Evolutionary conservation across 92 coral and sea anemone species (phyloP).

Genomic region (Epizoanthus illoricatus): DNA sequence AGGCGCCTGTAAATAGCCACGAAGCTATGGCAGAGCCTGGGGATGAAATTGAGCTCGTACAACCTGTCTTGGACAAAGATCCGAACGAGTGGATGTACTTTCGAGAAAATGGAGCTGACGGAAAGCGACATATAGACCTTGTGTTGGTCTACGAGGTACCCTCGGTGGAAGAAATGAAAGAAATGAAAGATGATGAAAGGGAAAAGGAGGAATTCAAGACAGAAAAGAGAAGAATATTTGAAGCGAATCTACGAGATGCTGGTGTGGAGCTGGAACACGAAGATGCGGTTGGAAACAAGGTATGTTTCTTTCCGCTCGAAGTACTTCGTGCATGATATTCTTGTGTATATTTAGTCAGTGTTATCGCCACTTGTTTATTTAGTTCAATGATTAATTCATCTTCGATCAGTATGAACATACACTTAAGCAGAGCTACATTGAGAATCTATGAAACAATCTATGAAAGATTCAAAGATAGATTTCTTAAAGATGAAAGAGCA

Average conservation of each 20-base stretch:
- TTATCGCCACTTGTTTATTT: neutral
- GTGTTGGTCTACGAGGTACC: conserved; percentile 8
- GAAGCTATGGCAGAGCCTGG: neutral
- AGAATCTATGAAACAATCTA: too few species aligned
- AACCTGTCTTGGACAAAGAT: conserved; percentile 9
- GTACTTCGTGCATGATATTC: neutral
- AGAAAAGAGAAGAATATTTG: conserved; percentile 8
- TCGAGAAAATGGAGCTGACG: conserved; percentile 3
- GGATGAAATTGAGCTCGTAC: neutral
- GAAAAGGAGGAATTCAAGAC: neutral
- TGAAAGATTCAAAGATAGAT: too few species aligned
- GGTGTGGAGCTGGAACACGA: conserved; percentile 13
- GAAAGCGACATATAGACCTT: conserved; percentile 8
- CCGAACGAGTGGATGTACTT: conserved; percentile 3
- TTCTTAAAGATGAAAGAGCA: too few species aligned
- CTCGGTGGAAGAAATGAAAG: conserved; percentile 1
- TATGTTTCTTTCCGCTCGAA: conserved; percentile 6
- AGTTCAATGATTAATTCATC: neutral
- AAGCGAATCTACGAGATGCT: conserved; percentile 7
- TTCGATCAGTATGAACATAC: too few species aligned
- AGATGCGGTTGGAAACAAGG: neutral
- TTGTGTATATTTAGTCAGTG: neutral
- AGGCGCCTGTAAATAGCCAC: neutral
- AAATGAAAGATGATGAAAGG: conserved; percentile 9
- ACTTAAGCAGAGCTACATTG: too few species aligned